Percentiles rank a stretch among this genome's conserved stretches.
phyloP scores from a whole-genome alignment of 2,888 invertebrate species.

The Trissonchulus latispiculum region DNA sequence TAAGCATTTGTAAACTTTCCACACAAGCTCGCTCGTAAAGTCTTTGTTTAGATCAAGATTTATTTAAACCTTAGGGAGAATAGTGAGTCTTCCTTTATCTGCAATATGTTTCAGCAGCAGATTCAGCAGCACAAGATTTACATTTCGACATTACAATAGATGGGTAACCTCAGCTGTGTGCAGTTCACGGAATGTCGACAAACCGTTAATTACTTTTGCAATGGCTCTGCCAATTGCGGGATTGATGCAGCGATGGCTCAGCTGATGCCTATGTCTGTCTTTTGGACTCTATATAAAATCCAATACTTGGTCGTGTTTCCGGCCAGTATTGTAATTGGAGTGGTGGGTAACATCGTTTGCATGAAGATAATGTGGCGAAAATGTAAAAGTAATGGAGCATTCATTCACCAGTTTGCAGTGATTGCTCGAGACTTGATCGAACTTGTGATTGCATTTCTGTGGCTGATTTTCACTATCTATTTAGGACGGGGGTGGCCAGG shows the following conservation, averaged over 20 bases:
- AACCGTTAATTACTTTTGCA: neutral
- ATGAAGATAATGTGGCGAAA: neutral
- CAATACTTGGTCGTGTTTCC: neutral
- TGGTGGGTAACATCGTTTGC: neutral
- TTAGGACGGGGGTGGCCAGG: neutral
- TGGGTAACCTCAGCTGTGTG: neutral
- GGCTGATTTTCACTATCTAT: neutral
- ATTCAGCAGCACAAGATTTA: too few species aligned
- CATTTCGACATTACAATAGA: too few species aligned
- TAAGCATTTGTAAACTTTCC: too few species aligned
- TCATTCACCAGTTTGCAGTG: neutral
- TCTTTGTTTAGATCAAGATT: too few species aligned
- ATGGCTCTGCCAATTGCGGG: neutral
- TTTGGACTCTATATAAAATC: neutral
- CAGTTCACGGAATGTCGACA: neutral
- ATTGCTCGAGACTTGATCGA: neutral
- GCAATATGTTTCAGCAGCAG: too few species aligned
- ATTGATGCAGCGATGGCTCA: neutral
- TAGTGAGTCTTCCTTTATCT: too few species aligned
- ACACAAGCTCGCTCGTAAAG: too few species aligned
- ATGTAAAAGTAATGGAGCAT: neutral
- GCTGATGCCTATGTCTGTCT: neutral
- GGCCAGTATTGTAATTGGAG: neutral
- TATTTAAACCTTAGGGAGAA: too few species aligned
- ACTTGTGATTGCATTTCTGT: neutral